These are phyloP conservation scores for Petrocephalus microphthalmus DNA, from an alignment of 2,113 vertebrate genomes.

Conservation along the genomic window DNA sequence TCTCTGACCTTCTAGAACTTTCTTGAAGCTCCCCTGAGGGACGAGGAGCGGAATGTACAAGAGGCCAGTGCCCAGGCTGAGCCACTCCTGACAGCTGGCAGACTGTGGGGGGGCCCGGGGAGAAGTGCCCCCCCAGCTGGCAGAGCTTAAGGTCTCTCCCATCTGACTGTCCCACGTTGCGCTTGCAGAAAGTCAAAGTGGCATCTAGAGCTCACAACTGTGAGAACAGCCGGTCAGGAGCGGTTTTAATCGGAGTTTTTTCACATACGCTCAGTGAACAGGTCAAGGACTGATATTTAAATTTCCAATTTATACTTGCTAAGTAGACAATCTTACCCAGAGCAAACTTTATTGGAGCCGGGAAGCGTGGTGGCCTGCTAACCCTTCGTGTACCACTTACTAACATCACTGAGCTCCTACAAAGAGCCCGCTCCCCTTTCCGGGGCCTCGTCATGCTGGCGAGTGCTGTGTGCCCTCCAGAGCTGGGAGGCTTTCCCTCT, in stretches of 20 bases:
- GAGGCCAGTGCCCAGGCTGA: neutral
- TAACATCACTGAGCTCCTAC: neutral
- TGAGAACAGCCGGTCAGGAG: neutral
- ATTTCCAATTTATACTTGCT: slow-evolving; percentile 10
- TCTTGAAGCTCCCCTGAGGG: neutral
- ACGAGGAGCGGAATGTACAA: neutral
- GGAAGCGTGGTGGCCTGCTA: neutral
- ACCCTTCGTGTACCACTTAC: neutral
- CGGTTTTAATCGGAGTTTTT: neutral
- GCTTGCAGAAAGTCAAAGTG: neutral
- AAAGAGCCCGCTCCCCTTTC: neutral
- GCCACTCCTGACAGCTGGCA: neutral
- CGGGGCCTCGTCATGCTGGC: neutral
- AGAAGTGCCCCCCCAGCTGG: neutral
- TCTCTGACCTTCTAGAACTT: neutral
- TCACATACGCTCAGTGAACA: neutral
- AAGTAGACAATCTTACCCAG: neutral
- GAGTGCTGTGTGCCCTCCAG: neutral
- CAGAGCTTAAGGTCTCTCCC: neutral
- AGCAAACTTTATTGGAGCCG: neutral
- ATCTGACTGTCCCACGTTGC: neutral
- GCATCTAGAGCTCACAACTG: neutral
- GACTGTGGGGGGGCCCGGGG: neutral
- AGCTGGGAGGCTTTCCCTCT: neutral
- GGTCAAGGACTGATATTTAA: slow-evolving; percentile 4